Percentiles rank a stretch among this genome's conserved stretches.
These are phyloP conservation scores for Lasaia peninsularis DNA, from an alignment of 1,140 invertebrate genomes.

Conservation along the genomic window DNA sequence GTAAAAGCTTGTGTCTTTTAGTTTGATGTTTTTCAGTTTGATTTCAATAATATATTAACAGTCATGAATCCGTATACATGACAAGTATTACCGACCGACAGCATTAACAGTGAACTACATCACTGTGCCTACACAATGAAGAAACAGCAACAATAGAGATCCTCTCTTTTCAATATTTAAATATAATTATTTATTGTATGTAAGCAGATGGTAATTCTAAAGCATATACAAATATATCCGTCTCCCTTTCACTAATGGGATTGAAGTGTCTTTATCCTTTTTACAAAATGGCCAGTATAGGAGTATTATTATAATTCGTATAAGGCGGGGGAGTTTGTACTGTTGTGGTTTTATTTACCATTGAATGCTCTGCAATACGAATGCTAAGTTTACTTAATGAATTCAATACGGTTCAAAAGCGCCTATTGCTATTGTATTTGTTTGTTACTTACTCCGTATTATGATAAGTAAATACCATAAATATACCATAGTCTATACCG, in stretches of 20 bases:
- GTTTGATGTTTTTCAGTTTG: no score
- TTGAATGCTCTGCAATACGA: slow-evolving; percentile 5
- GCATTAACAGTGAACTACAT: no score
- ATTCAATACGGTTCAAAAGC: no score
- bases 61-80: no score
- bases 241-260: slow-evolving; percentile 43
- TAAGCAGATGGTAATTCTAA: slow-evolving; percentile 17
- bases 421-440: no score
- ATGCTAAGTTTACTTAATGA: background rate
- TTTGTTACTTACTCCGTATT: no score
- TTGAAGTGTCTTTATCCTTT: slow-evolving; percentile 43
- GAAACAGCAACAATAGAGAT: slow-evolving; percentile 23
- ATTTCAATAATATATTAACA: no score
- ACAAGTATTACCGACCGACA: no score
- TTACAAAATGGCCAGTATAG: slow-evolving; percentile 35
- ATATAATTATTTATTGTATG: slow-evolving; percentile 37
- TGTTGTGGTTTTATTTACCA: slow-evolving; percentile 27
- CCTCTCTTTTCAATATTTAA: slow-evolving; percentile 18
- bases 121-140: background rate
- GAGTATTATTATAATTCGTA: slow-evolving; percentile 52
- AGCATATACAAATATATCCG: slow-evolving; percentile 19
- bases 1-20: no score
- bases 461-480: no score
- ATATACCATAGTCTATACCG: no score
- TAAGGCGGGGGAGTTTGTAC: slow-evolving; percentile 30